Evolutionary conservation across 2,797 vertebrate genomes (phyloP), one percentile per base, ranked within the genome.

Genomic region (Pseudochaenichthys georgianus): DNA sequence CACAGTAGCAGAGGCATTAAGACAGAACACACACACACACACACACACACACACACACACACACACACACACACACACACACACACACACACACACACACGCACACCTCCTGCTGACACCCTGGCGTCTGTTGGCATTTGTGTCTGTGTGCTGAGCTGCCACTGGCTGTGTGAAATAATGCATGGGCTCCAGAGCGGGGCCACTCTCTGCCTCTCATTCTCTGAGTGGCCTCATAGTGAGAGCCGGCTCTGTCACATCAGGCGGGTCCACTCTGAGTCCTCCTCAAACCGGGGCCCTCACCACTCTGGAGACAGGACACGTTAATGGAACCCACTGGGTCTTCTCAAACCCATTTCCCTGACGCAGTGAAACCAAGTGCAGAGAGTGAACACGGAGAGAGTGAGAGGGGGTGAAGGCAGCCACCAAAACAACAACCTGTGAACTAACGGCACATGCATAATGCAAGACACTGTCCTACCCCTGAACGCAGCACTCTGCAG

Each of bases 121-220:
- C 75, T 8, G 55, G 78, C 64, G 73, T 92, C 89, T 87, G 84
- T 66, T 85, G 78, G 80, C 75, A 70, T 86, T 87, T 91, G 86
- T 83, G 86, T 76, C 73, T 42, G 72, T 79, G 77, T 79, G 77
- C 83, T 75, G 67, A 42, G 64, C 82, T 90, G 91, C 93, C 92
- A 92, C 89, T 89, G 50, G 81, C 82, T 70, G 78, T 91, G 90
- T 91, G 92, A 92, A 95, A 95, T 95, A 94, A 95, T 94, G 92
- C 92, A 94, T 93, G 88, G 66, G 46, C 82, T 85, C 84, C 89
- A 73, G 75, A 75, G 82, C 64, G 63, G 70, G 68, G 73, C 80
- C 80, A 85, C 85, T 87, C 75, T 81, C 82, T 70, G 62, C 48
- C 70, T 76, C 83, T 71, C 58, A 41, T 63, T 82, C 80, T 82